Conservation (phyloP, 2,797 vertebrate genomes). For the Tadarida brasiliensis region DNA sequence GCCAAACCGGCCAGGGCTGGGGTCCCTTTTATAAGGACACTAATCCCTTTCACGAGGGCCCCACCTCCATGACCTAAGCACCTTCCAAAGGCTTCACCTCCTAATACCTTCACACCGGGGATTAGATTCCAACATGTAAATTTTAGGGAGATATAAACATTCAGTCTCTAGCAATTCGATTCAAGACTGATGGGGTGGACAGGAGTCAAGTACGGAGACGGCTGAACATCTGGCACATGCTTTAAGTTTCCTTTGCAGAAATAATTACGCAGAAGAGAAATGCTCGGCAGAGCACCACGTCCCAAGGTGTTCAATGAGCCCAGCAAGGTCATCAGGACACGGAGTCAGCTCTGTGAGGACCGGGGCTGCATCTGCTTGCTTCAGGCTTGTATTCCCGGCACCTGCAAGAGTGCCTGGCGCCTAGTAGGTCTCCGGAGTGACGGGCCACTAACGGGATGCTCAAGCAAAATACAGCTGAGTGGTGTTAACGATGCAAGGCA, state of each 20-base stretch:
- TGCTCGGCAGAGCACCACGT: background rate
- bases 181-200: background rate
- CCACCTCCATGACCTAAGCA: background rate
- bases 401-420: background rate
- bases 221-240: background rate
- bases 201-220: background rate
- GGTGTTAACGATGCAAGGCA: background rate
- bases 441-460: background rate
- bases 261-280: background rate
- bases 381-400: background rate
- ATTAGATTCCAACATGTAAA: background rate
- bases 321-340: no score
- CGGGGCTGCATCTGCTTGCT: background rate
- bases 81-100: background rate
- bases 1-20: no score
- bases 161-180: background rate
- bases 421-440: background rate
- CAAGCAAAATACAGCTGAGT: background rate
- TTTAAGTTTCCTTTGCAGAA: background rate
- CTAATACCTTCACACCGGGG: background rate
- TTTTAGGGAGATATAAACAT: background rate
- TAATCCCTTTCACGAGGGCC: background rate
- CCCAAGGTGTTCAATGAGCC: fast-evolving
- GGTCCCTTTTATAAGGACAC: background rate
- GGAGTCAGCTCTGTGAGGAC: background rate